These are phyloP conservation scores for Hydrochoerus hydrochaeris DNA, from an alignment of 2,113 vertebrate species.

Conservation along the genomic window DNA sequence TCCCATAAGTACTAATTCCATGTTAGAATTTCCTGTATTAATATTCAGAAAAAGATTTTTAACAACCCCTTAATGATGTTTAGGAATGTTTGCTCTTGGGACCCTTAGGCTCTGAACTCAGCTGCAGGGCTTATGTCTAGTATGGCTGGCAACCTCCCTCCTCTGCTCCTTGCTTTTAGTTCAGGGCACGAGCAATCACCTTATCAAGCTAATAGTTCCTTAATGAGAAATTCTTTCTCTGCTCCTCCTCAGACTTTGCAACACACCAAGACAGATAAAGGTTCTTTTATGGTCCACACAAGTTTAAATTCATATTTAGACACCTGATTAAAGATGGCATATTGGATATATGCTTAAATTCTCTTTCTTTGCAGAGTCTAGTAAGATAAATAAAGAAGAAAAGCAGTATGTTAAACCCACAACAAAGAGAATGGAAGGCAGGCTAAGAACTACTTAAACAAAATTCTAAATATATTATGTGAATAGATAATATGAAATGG, in stretches of 20 bases:
- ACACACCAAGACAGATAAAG: not conserved
- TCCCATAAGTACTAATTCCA: not conserved
- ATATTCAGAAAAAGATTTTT: not conserved
- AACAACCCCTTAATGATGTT: not conserved
- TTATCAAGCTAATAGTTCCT: not conserved
- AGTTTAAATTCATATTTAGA: not conserved
- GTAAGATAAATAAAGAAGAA: not conserved
- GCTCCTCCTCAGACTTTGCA: rapidly evolving
- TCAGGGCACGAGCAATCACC: not conserved
- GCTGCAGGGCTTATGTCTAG: not conserved
- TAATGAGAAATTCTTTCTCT: not conserved
- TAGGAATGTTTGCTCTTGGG: not conserved
- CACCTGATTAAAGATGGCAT: not conserved
- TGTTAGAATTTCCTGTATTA: not conserved
- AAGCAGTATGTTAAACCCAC: not conserved
- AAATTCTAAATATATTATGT: not conserved
- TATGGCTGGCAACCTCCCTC: not conserved
- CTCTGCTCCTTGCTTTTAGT: not conserved
- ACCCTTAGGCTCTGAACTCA: not conserved
- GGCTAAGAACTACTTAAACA: not conserved
- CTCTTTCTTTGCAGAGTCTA: not conserved
- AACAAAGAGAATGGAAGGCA: not conserved
- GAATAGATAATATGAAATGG: not conserved
- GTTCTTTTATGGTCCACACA: not conserved
- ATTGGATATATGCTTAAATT: not conserved